phyloP scores from a whole-genome alignment of 2,888 invertebrate genomes.

The Luffia ferchaultella region DNA sequence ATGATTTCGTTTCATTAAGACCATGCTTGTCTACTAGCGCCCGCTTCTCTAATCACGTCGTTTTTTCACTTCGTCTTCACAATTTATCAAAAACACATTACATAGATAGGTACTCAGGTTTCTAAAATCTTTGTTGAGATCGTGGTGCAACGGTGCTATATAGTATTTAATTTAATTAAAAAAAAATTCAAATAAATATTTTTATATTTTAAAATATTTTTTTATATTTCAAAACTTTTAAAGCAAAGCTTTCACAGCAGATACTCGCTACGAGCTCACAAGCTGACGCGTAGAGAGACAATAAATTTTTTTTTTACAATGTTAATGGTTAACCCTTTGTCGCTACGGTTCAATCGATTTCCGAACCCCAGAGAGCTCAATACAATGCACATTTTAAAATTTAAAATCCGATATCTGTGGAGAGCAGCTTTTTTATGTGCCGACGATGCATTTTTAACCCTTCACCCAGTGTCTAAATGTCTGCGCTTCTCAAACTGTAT shows the following conservation, averaged over 20 bases:
- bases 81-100: no score
- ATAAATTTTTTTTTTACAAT: conserved; percentile 37
- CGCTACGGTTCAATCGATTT: conserved; percentile 56
- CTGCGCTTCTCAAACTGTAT: conserved; percentile 36
- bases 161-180: no score
- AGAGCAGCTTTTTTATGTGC: conserved; percentile 43
- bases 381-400: conserved; percentile 67
- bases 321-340: conserved; percentile 62
- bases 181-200: no score
- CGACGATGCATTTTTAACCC: conserved; percentile 66
- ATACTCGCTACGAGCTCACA: conserved; percentile 18
- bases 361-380: conserved; percentile 47
- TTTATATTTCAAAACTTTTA: neutral
- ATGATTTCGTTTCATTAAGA: no score
- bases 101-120: no score
- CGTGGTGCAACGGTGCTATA: no score
- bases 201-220: no score
- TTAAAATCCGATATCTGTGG: conserved; percentile 66
- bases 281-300: conserved; percentile 52
- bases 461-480: conserved; percentile 40
- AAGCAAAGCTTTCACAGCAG: neutral
- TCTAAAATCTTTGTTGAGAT: no score
- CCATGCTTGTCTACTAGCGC: no score
- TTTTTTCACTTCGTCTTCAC: no score
- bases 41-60: no score